phyloP scores from a whole-genome alignment of 2,797 vertebrate genomes.

The Periparus ater region DNA sequence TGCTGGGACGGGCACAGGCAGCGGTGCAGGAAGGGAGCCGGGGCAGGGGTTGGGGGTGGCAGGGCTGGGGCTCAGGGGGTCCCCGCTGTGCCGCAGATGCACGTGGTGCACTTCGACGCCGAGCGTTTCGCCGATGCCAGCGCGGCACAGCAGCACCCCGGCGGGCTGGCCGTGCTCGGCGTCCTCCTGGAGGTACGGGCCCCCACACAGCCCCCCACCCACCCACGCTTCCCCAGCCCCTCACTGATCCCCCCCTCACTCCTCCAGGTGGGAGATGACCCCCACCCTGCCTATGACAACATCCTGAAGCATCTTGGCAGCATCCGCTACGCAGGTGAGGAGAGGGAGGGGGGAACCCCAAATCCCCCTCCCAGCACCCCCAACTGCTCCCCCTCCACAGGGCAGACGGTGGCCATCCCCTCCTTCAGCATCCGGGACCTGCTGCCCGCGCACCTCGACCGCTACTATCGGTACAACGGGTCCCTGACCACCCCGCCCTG shows the following conservation, averaged over 20 bases:
- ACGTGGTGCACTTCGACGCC: slow-evolving; percentile 89
- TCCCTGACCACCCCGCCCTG: slow-evolving; percentile 94
- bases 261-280: slow-evolving; percentile 79
- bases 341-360: background rate
- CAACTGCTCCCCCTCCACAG: background rate
- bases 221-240: background rate
- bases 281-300: slow-evolving; percentile 81
- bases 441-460: slow-evolving; percentile 79
- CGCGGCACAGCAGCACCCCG: slow-evolving; percentile 76
- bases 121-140: slow-evolving; percentile 81
- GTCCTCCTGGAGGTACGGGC: slow-evolving; percentile 86
- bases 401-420: slow-evolving; percentile 73
- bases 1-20: background rate
- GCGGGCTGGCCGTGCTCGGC: slow-evolving; percentile 87
- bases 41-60: background rate
- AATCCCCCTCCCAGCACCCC: background rate
- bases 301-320: slow-evolving; percentile 84
- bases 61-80: background rate
- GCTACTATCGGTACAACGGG: slow-evolving; percentile 91
- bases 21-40: background rate
- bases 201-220: background rate
- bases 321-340: slow-evolving; percentile 83
- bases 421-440: slow-evolving; percentile 82
- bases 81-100: slow-evolving; percentile 75
- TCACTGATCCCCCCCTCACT: background rate